A percentile compares a stretch with the other conserved stretches of the same genome.
Evolutionary conservation across 2,113 vertebrate genomes (phyloP).

Genomic region (Malurus melanocephalus): DNA sequence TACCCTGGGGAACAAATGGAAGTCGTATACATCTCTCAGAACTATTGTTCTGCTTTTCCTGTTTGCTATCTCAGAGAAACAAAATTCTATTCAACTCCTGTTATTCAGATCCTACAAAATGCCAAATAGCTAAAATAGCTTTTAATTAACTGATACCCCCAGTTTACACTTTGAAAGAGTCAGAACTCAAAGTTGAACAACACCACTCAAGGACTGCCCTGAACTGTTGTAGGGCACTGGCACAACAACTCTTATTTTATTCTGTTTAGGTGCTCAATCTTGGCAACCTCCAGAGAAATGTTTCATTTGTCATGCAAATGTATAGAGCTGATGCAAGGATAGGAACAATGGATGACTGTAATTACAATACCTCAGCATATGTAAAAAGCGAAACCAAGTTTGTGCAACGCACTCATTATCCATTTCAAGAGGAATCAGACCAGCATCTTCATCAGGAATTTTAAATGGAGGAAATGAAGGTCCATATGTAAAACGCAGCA

Average conservation of each 20-base stretch:
- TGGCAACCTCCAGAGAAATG: neutral
- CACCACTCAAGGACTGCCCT: neutral
- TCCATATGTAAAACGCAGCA: slow-evolving; percentile 90
- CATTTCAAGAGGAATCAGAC: slow-evolving; percentile 91
- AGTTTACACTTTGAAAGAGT: neutral
- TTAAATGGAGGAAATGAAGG: slow-evolving; percentile 93
- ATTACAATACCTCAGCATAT: slow-evolving; percentile 89
- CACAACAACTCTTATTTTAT: neutral
- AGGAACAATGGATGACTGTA: neutral
- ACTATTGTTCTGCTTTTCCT: slow-evolving; percentile 17
- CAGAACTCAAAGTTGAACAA: neutral
- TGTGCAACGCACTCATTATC: slow-evolving; percentile 93
- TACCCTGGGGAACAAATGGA: neutral
- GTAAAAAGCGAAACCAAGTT: slow-evolving; percentile 96
- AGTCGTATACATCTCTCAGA: neutral
- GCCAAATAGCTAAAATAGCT: neutral
- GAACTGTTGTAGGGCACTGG: neutral
- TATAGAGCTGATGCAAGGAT: neutral
- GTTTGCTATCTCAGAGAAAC: neutral
- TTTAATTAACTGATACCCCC: neutral
- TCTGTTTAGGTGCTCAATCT: neutral
- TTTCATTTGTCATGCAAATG: neutral
- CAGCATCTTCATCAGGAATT: slow-evolving; percentile 92
- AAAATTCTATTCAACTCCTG: neutral
- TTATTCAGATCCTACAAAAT: neutral